A percentile compares a stretch with the other conserved stretches of the same genome.
Conservation (phyloP, 2,113 vertebrate genomes). For the Procavia capensis region DNA sequence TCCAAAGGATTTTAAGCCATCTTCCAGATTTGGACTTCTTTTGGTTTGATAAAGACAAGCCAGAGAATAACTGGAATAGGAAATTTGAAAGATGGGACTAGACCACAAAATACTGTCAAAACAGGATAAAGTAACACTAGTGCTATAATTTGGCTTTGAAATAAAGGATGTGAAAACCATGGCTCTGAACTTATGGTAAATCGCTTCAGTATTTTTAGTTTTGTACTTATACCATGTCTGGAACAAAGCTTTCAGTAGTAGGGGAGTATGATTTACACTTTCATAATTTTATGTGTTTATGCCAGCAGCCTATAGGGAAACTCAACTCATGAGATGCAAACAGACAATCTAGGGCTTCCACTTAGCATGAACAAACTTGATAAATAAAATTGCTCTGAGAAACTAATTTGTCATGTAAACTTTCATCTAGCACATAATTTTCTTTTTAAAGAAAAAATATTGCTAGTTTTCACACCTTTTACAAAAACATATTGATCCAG, state of each 20-base stretch:
- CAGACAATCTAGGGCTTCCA: slow-evolving; percentile 70
- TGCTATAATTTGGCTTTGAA: slow-evolving; percentile 83
- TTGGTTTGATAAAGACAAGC: slow-evolving; percentile 66
- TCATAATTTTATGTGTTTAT: slow-evolving; percentile 76
- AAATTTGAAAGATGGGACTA: slow-evolving; percentile 71
- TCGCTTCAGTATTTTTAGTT: slow-evolving; percentile 68
- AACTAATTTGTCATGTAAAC: no score
- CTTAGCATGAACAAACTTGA: slow-evolving; percentile 78
- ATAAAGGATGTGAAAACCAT: slow-evolving; percentile 80
- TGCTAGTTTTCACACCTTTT: slow-evolving; percentile 83
- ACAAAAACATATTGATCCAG: slow-evolving; percentile 48
- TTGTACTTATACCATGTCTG: slow-evolving; percentile 77
- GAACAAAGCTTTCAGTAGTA: slow-evolving; percentile 46
- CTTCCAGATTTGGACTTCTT: slow-evolving; percentile 66
- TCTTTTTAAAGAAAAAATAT: no score
- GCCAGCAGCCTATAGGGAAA: slow-evolving; percentile 75
- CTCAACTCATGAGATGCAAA: slow-evolving; percentile 59
- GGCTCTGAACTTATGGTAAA: slow-evolving; percentile 79
- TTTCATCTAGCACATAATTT: no score
- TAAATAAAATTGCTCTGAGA: slow-evolving; percentile 74
- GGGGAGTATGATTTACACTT: slow-evolving; percentile 83
- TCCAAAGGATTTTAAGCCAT: slow-evolving; percentile 63
- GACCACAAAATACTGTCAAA: slow-evolving; percentile 76
- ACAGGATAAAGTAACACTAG: slow-evolving; percentile 71
- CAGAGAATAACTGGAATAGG: slow-evolving; percentile 42